Conservation (phyloP, 2,888 invertebrate genomes). For the Thera britannica region DNA sequence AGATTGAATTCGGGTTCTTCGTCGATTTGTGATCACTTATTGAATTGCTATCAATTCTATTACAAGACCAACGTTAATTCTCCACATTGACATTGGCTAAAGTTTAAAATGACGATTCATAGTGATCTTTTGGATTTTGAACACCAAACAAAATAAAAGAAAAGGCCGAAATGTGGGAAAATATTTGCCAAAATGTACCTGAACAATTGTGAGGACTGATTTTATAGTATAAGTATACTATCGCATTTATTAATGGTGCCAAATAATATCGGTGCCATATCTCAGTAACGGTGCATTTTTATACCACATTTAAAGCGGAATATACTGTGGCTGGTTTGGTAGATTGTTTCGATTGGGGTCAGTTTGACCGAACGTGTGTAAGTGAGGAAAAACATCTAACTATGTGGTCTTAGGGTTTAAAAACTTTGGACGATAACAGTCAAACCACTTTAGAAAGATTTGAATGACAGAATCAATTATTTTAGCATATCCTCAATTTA, state of each 20-base stretch:
- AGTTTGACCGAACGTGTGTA: constrained; percentile 2
- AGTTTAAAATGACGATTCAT: too few relatives aligned
- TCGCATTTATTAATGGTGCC: constrained; percentile 38
- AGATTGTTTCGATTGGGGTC: constrained; percentile 19
- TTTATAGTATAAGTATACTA: constrained; percentile 5
- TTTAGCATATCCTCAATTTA: constrained; percentile 73
- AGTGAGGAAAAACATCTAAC: background rate
- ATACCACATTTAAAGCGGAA: constrained; percentile 1
- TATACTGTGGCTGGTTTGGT: constrained; percentile 45
- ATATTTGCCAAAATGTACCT: constrained; percentile 10
- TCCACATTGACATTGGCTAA: too few relatives aligned
- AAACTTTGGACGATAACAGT: constrained; percentile 40
- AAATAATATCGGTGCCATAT: constrained; percentile 39
- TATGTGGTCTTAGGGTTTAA: background rate
- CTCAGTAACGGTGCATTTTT: constrained; percentile 4
- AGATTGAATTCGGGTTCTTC: too few relatives aligned
- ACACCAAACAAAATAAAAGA: too few relatives aligned
- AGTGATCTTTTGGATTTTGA: background rate
- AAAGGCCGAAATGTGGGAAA: background rate
- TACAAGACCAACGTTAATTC: too few relatives aligned
- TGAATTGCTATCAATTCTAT: too few relatives aligned
- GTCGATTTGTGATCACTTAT: too few relatives aligned
- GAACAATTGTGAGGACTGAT: background rate
- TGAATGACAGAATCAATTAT: constrained; percentile 66
- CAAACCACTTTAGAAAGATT: constrained; percentile 24